Conservation (phyloP, 2,113 vertebrate species). For the Clarias gariepinus region DNA sequence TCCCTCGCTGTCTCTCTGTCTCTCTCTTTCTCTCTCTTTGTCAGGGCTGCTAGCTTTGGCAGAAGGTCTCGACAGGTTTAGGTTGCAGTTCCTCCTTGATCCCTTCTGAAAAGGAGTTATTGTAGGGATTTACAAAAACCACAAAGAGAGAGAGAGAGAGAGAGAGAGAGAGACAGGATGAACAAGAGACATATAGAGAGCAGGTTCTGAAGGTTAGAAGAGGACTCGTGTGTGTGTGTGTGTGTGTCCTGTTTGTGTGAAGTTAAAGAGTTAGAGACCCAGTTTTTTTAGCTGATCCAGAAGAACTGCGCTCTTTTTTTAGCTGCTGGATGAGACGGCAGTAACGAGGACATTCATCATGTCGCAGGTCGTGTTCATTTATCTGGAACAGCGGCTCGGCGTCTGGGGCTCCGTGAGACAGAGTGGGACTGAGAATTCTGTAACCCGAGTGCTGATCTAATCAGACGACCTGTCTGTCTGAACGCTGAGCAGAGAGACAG, state of each 20-base stretch:
- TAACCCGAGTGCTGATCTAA: background rate
- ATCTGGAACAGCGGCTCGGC: background rate
- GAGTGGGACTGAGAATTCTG: background rate
- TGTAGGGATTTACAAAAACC: conserved; percentile 16
- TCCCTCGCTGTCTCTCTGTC: background rate
- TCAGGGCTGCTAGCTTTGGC: conserved; percentile 37
- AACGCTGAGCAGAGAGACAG: background rate
- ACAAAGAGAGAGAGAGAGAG: background rate
- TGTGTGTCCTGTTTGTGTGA: background rate
- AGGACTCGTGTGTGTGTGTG: background rate
- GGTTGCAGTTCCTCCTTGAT: conserved; percentile 41
- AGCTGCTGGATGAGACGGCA: background rate
- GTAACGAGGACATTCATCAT: conserved; percentile 25
- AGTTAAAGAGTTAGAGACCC: conserved; percentile 1
- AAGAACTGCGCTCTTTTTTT: background rate
- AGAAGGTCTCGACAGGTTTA: conserved; percentile 31
- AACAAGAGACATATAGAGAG: background rate
- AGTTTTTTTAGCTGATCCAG: conserved; percentile 29
- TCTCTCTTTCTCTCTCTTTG: background rate
- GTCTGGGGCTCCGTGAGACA: background rate
- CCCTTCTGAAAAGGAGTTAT: conserved; percentile 40
- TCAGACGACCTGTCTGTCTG: conserved; percentile 5
- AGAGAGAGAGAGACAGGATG: background rate
- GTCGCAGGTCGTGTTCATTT: background rate
- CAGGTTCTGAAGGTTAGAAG: conserved; percentile 13